Base-by-base conservation (phyloP, 2,113 vertebrate species). In the Pitta sordida region DNA sequence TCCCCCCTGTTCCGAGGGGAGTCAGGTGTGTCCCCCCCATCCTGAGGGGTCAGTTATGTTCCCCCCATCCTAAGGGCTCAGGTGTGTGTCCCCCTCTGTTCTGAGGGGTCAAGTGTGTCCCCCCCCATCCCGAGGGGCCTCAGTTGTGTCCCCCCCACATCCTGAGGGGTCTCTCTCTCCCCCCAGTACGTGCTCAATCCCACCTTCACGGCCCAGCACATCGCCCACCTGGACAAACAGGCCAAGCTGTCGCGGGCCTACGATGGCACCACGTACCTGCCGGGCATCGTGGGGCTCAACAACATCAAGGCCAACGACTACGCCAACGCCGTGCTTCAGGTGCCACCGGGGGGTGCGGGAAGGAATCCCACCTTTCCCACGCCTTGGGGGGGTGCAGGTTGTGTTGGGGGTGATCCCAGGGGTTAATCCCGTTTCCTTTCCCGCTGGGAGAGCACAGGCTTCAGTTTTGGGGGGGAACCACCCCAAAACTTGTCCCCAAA, bases 221-320 rank as follows among this genome's bases (percentile, higher is more conserved):
- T 99, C 32, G 34, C 97, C 48, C 98, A 98, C 69, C 92, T 99
- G 97, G 99, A 99, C 96, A 99, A 99, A 51, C 99, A 99, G 84
- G 99, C 99, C 46, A 99, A 99, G 91, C 97, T 99, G 41, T 99
- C 99, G 36, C 96, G 99, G 27, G 99, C 99, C 3, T 99, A 99
- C 3, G 99, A 99, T 22, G 99, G 99, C n/a, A 99, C 99, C n/a
- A 99, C 99, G 0, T 99, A 99, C 93, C 97, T 99, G 86, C 99
- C 99, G 0, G 99, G 99, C 83, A 99, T 99, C 5, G 99, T 99
- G 79, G 99, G 99, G 16, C 98, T 99, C 92, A 99, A 99, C 96
- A 99, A 99, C 95, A 99, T 99, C 95, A 99, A 99, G 96, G 99
- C 99, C 91, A 99, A 99, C 3, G 99, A 99, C 96, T 99, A 99